Evolutionary conservation across 2,113 vertebrate species (phyloP).

Genomic region (Apeltes quadracus): DNA sequence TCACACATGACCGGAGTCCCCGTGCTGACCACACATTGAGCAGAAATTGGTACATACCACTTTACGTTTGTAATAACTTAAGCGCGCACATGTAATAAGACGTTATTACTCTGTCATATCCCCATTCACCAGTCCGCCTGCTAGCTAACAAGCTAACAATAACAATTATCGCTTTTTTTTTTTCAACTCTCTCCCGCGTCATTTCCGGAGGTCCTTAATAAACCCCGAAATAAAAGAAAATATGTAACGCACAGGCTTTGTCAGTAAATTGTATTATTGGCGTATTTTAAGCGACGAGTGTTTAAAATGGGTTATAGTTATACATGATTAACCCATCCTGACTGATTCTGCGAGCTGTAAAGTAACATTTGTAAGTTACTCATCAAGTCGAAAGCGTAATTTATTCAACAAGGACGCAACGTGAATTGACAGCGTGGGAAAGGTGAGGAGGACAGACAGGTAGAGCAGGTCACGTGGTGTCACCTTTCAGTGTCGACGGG

Average conservation of each 20-base stretch:
- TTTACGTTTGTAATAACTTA: conserved; percentile 70
- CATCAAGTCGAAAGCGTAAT: too few relatives aligned
- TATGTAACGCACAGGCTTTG: neutral
- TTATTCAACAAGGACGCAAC: too few relatives aligned
- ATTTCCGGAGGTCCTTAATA: conserved; percentile 64
- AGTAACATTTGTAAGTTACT: neutral
- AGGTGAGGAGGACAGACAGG: conserved; percentile 46
- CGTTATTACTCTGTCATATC: conserved; percentile 80
- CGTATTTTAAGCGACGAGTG: neutral
- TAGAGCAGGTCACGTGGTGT: conserved; percentile 61
- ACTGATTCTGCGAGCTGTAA: neutral
- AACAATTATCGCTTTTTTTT: conserved; percentile 75
- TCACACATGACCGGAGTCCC: neutral
- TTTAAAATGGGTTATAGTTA: neutral
- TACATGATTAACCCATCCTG: neutral
- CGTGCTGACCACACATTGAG: neutral
- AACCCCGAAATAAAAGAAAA: neutral
- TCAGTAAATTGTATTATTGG: neutral
- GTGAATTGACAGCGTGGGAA: neutral
- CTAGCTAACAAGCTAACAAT: conserved; percentile 82
- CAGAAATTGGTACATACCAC: conserved; percentile 73
- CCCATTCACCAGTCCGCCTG: conserved; percentile 58
- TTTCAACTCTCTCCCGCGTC: conserved; percentile 44
- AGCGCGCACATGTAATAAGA: conserved; percentile 68
- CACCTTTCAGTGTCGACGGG: conserved; percentile 42